A percentile compares a stretch with the other conserved stretches of the same genome.
These are phyloP conservation scores for Pithys albifrons DNA, from an alignment of 2,113 vertebrate genomes.

Conservation along the genomic window DNA sequence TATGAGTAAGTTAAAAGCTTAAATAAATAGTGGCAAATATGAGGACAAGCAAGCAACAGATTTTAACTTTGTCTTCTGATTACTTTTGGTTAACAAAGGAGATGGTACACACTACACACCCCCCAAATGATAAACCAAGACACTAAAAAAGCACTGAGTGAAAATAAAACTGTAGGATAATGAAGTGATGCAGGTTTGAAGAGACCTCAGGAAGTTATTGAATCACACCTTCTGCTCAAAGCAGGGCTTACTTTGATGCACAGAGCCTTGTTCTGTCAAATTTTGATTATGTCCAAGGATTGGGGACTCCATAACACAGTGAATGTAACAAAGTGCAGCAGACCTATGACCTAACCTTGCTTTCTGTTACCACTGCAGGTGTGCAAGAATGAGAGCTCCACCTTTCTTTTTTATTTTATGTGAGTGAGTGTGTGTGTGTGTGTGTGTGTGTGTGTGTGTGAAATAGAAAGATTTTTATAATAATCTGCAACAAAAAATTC, in stretches of 20 bases:
- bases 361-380: neutral
- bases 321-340: neutral
- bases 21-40: neutral
- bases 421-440: no score
- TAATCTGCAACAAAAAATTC: neutral
- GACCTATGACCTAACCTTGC: neutral
- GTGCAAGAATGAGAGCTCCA: neutral
- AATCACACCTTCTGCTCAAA: neutral
- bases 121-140: neutral
- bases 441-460: neutral
- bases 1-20: neutral
- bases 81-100: neutral
- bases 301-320: neutral
- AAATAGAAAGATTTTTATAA: neutral
- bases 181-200: fast-evolving
- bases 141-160: neutral
- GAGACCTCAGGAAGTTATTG: neutral
- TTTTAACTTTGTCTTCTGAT: neutral
- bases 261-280: neutral
- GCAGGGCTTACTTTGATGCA: neutral
- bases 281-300: neutral
- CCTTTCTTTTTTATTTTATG: no score
- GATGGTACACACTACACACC: neutral
- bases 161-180: neutral
- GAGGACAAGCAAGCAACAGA: neutral